A percentile compares a stretch with the other conserved stretches of the same genome.
phyloP scores from a whole-genome alignment of 2,113 vertebrate genomes.

The Prunella himalayana region DNA sequence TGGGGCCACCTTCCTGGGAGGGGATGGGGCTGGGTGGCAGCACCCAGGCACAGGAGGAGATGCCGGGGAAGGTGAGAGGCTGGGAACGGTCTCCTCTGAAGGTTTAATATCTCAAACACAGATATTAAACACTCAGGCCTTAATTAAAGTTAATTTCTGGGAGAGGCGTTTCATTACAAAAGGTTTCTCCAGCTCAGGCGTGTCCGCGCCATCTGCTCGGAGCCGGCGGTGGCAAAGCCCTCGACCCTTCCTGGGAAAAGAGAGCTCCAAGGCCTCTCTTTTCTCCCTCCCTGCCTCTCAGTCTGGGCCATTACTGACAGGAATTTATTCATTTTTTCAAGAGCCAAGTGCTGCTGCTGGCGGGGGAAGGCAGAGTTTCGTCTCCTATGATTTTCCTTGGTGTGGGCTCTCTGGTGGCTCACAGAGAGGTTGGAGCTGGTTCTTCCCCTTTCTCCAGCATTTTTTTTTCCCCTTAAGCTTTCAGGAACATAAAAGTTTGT shows the following conservation, averaged over 20 bases:
- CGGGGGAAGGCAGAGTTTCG: neutral
- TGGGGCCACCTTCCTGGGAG: neutral
- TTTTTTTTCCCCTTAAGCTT: neutral
- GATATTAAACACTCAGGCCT: neutral
- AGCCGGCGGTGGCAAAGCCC: neutral
- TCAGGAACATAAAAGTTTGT: fast-evolving
- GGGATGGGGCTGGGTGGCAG: neutral
- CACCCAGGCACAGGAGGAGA: neutral
- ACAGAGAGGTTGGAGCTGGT: neutral
- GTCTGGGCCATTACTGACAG: neutral
- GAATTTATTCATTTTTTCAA: neutral
- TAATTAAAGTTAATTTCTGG: constrained; percentile 61
- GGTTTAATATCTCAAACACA: neutral
- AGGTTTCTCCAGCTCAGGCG: constrained; percentile 23
- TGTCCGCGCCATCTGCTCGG: constrained; percentile 9
- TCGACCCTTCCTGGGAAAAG: neutral
- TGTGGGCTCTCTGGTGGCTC: neutral
- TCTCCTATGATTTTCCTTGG: neutral
- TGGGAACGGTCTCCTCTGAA: neutral
- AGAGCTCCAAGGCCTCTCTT: neutral
- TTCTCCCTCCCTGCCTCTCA: neutral
- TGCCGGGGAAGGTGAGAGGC: neutral
- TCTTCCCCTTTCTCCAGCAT: neutral
- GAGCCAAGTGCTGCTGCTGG: neutral
- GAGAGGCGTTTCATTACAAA: constrained; percentile 12